A percentile compares a stretch with the other conserved stretches of the same genome.
These are phyloP conservation scores for Eupithecia exiguata DNA, from an alignment of 2,888 invertebrate genomes.

Conservation along the genomic window DNA sequence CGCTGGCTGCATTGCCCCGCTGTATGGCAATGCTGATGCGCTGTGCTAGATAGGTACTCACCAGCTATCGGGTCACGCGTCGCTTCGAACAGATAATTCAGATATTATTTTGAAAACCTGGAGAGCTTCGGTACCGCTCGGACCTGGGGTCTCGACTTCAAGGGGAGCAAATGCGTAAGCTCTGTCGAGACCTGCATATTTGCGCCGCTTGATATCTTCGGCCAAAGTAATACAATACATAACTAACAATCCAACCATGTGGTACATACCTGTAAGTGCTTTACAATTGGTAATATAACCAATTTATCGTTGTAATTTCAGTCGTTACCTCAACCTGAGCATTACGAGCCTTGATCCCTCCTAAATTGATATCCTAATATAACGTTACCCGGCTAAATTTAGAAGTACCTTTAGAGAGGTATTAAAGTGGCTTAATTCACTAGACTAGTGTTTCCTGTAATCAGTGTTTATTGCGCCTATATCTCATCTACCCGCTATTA, in stretches of 20 bases:
- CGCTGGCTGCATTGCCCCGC: too few relatives aligned
- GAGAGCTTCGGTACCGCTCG: too few relatives aligned
- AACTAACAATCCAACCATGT: background rate
- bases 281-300: constrained; percentile 17
- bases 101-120: too few relatives aligned
- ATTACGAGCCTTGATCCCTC: constrained; percentile 28
- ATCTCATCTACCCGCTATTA: background rate
- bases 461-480: background rate
- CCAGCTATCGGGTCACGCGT: too few relatives aligned
- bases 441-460: background rate
- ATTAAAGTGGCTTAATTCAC: background rate
- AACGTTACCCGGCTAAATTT: constrained; percentile 21
- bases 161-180: too few relatives aligned
- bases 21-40: too few relatives aligned
- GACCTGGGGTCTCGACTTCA: too few relatives aligned
- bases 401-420: constrained; percentile 12
- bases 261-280: background rate
- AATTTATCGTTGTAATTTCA: constrained; percentile 33
- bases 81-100: too few relatives aligned
- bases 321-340: constrained; percentile 13
- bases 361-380: constrained; percentile 29
- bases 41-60: too few relatives aligned
- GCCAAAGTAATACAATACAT: too few relatives aligned
- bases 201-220: too few relatives aligned
- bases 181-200: too few relatives aligned